Conservation (phyloP, 2,888 invertebrate species). For the Tipula lateralis region DNA sequence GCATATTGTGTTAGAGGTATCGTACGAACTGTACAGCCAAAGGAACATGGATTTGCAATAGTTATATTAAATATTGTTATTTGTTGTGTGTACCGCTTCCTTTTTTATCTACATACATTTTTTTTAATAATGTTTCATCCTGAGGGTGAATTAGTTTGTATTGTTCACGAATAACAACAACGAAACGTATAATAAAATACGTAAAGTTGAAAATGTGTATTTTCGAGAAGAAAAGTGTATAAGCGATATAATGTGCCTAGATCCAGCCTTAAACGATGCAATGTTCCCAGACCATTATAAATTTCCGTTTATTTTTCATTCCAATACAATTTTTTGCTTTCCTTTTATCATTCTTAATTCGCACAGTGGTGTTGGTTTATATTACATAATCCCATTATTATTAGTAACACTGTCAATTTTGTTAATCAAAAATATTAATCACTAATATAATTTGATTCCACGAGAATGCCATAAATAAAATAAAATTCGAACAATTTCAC, state of each 20-base stretch:
- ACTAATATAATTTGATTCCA: not conserved
- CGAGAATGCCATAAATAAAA: not conserved
- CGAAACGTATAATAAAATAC: not conserved
- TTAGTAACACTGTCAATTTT: slow-evolving; percentile 19
- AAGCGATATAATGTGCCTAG: not conserved
- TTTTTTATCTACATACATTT: not conserved
- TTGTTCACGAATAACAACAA: slow-evolving; percentile 3
- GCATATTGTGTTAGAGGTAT: not conserved
- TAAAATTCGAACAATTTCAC: not conserved
- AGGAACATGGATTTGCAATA: not conserved
- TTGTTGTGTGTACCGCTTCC: slow-evolving; percentile 2
- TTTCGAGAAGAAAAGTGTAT: not conserved
- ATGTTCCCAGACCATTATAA: not conserved
- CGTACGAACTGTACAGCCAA: not conserved
- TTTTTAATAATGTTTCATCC: slow-evolving; percentile 14
- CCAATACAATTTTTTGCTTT: not conserved
- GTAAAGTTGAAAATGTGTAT: not conserved
- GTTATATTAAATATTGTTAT: not conserved
- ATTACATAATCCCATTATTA: not conserved
- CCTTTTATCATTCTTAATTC: not conserved
- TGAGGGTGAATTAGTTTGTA: slow-evolving; percentile 1
- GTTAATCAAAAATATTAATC: slow-evolving; percentile 11
- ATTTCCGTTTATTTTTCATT: not conserved
- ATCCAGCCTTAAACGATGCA: not conserved
- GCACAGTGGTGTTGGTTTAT: not conserved